These are phyloP conservation scores for Campoplex capitator DNA, from an alignment of 2,888 invertebrate genomes.

Conservation along the genomic window DNA sequence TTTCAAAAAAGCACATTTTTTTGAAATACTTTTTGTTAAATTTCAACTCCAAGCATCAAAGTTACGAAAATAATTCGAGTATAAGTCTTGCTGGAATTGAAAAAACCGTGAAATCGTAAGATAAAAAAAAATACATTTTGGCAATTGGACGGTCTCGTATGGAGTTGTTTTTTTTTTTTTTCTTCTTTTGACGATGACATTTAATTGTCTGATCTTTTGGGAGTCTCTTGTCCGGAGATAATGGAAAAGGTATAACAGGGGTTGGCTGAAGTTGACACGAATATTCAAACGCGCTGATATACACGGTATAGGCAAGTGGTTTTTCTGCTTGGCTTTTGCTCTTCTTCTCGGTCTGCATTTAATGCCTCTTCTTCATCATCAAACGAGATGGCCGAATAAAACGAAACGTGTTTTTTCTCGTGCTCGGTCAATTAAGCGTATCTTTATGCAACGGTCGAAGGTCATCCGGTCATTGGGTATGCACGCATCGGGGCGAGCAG, in stretches of 20 bases:
- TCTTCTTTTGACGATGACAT: neutral
- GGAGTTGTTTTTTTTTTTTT: neutral
- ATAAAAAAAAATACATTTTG: neutral
- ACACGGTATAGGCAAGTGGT: constrained; percentile 33
- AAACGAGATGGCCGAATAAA: constrained; percentile 55
- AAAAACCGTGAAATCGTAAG: neutral
- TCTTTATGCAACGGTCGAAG: constrained; percentile 84
- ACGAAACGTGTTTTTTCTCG: constrained; percentile 81
- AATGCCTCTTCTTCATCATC: constrained; percentile 22
- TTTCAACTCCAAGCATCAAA: no score
- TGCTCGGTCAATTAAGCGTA: constrained; percentile 82
- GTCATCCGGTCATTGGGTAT: constrained; percentile 83
- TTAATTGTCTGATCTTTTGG: constrained; percentile 6
- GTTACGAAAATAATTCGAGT: neutral
- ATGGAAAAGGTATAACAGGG: constrained; percentile 26
- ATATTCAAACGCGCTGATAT: neutral
- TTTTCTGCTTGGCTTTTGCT: constrained; percentile 64
- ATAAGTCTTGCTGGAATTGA: no score
- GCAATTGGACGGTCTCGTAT: neutral
- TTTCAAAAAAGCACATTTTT: neutral
- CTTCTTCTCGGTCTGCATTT: constrained; percentile 6
- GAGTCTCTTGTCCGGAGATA: constrained; percentile 21
- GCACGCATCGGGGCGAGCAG: constrained; percentile 75
- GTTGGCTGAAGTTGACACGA: constrained; percentile 8
- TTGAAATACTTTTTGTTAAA: no score